A percentile compares a stretch with the other conserved stretches of the same genome.
These are phyloP conservation scores for Drosophila nebulosa DNA, from an alignment of 1,140 invertebrate genomes.

Conservation along the genomic window DNA sequence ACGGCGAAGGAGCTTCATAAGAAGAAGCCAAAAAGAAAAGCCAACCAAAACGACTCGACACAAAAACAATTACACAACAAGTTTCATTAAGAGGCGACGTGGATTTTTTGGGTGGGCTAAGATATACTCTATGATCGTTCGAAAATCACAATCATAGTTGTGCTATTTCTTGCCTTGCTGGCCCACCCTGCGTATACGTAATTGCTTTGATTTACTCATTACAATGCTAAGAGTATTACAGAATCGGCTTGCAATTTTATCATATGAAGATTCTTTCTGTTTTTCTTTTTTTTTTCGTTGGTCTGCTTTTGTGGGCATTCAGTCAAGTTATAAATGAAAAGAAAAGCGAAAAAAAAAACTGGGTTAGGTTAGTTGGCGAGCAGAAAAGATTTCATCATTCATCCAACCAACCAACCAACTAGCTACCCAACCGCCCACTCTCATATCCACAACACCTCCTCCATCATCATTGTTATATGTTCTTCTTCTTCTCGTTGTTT, in stretches of 20 bases:
- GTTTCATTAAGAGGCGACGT: slow-evolving; percentile 48
- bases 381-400: background rate
- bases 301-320: slow-evolving; percentile 61
- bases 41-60: slow-evolving; percentile 41
- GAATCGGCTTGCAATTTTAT: background rate
- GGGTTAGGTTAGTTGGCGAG: slow-evolving; percentile 44
- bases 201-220: too few relatives aligned
- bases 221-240: background rate
- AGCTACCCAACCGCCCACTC: background rate
- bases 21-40: slow-evolving; percentile 11
- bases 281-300: slow-evolving; percentile 30
- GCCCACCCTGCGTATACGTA: too few relatives aligned
- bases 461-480: slow-evolving; percentile 44
- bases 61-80: slow-evolving; percentile 75
- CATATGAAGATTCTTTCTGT: background rate
- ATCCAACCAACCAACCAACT: background rate
- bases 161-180: too few relatives aligned
- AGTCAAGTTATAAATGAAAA: slow-evolving; percentile 69
- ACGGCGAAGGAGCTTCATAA: slow-evolving; percentile 26
- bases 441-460: background rate
- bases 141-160: too few relatives aligned
- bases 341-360: slow-evolving; percentile 38
- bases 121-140: too few relatives aligned
- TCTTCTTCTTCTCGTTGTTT: slow-evolving; percentile 22
- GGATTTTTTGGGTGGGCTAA: background rate